Evolutionary conservation across 2,113 vertebrate genomes (phyloP), one percentile per base, ranked within the genome.

Genomic region (Eulemur rufifrons): DNA sequence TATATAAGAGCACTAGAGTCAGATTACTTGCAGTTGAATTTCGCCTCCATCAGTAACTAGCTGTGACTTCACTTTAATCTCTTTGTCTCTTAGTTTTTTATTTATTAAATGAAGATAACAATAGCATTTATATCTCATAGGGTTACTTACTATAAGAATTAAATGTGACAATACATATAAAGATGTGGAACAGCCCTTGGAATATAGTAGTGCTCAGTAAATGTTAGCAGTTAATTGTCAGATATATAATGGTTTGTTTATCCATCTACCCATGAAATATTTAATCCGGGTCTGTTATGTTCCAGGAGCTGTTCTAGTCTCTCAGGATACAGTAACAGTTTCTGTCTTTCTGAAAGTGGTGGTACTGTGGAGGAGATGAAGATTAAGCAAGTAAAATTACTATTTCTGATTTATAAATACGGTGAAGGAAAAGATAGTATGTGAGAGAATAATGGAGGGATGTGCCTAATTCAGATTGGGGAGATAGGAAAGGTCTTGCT

Each of bases 341-440:
- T 59, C 18, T 15, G 0, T 63, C 15, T 89, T 88, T 71, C 21
- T 66, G 10, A 71, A 91, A 73, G 39, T 78, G 20, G 11, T 56
- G 42, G 25, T 54, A 52, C 47, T 45, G 6, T 74, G 83, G 45
- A 90, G 61, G 71, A 88, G 63, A 47, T 42, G 34, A 76, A 52
- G 23, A 93, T 93, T 88, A 78, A 94, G 74, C 8, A 64, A 93
- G 71, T 90, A 23, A 63, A 83, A 12, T 92, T 68, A 42, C 52
- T 64, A 27, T 83, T 95, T 93, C 42, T 64, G 54, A 83, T 78
- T 91, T 56, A 39, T 59, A 83, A 94, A n/a, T 25, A 4, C 47
- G 45, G 8, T 88, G 42, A 88, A 80, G 14, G 64, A 71, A 91
- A 91, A 89, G 20, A 32, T 71, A 12, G 34, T 74, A 5, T 69